Evolutionary conservation across 2,888 invertebrate genomes (phyloP).

Genomic region (Drosophila prolongata): DNA sequence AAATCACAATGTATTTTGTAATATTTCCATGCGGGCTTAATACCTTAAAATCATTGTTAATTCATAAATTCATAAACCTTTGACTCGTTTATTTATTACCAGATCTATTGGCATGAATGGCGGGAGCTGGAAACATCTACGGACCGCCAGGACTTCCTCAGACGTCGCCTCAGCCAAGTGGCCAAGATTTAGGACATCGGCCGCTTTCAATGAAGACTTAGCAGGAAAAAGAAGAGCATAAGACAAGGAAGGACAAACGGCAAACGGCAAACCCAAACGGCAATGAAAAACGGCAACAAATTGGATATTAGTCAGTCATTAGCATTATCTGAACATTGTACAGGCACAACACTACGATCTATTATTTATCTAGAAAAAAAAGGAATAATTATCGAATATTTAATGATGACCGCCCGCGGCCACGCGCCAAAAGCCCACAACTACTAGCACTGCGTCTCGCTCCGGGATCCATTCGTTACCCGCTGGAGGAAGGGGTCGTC

Average conservation of each 20-base stretch:
- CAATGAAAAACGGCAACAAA: conserved; percentile 2
- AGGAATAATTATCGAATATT: conserved; percentile 10
- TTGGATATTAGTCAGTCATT: conserved; percentile 28
- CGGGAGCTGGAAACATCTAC: conserved; percentile 72
- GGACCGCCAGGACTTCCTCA: conserved; percentile 79
- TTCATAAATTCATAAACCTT: too few relatives aligned
- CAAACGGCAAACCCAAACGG: neutral
- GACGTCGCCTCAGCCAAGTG: conserved; percentile 72
- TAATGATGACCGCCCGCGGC: conserved; percentile 66
- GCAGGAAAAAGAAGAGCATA: neutral
- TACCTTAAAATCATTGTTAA: too few relatives aligned
- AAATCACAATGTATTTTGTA: too few relatives aligned
- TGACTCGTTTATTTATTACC: too few relatives aligned
- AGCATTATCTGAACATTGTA: conserved; percentile 36
- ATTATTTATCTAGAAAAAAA: conserved; percentile 37
- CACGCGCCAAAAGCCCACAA: conserved; percentile 34
- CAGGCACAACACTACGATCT: conserved; percentile 39
- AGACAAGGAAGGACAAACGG: neutral
- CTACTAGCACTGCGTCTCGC: conserved; percentile 4
- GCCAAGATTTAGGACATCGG: conserved; percentile 54
- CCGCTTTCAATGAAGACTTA: neutral
- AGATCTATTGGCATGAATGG: conserved; percentile 86
- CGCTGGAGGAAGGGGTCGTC: conserved; percentile 22
- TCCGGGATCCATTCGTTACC: neutral
- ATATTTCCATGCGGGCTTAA: too few relatives aligned